phyloP scores from a whole-genome alignment of 2,888 invertebrate genomes.

The Chydorus sphaericus region DNA sequence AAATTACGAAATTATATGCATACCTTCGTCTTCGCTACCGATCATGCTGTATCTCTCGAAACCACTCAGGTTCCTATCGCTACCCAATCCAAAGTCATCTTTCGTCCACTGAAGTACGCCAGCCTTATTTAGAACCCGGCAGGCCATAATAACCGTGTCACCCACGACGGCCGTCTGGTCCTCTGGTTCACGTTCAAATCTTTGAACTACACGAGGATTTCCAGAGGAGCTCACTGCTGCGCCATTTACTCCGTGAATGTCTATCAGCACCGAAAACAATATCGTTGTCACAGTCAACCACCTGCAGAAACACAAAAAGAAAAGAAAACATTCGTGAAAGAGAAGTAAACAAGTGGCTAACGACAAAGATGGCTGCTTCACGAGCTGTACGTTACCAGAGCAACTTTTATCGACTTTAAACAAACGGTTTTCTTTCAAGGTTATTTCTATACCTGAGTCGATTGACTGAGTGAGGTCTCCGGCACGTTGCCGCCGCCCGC shows the following conservation, averaged over 20 bases:
- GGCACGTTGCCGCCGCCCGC: too few species aligned
- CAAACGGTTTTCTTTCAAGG: too few species aligned
- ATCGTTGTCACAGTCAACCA: not conserved
- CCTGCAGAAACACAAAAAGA: not conserved
- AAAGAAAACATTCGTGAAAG: too few species aligned
- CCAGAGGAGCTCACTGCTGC: conserved; percentile 2
- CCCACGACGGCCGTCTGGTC: conserved; percentile 82
- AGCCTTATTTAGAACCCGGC: conserved; percentile 70
- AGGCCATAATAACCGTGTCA: conserved; percentile 73
- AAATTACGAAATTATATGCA: conserved; percentile 23
- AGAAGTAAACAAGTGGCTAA: too few species aligned
- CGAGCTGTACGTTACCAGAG: not conserved
- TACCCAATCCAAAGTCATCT: conserved; percentile 87
- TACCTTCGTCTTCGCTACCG: conserved; percentile 87
- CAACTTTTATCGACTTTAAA: too few species aligned
- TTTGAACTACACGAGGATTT: conserved; percentile 41
- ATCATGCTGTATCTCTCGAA: conserved; percentile 92
- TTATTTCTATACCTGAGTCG: too few species aligned
- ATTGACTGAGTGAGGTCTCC: too few species aligned
- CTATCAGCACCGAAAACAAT: conserved; percentile 15
- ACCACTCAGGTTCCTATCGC: conserved; percentile 74
- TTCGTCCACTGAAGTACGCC: conserved; percentile 94
- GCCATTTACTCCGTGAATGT: conserved; percentile 16
- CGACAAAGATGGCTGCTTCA: not conserved
- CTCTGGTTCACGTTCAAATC: conserved; percentile 81